Evolutionary conservation across 2,113 vertebrate species (phyloP), one percentile per base, ranked within the genome.

Genomic region (Chaetops frenatus): DNA sequence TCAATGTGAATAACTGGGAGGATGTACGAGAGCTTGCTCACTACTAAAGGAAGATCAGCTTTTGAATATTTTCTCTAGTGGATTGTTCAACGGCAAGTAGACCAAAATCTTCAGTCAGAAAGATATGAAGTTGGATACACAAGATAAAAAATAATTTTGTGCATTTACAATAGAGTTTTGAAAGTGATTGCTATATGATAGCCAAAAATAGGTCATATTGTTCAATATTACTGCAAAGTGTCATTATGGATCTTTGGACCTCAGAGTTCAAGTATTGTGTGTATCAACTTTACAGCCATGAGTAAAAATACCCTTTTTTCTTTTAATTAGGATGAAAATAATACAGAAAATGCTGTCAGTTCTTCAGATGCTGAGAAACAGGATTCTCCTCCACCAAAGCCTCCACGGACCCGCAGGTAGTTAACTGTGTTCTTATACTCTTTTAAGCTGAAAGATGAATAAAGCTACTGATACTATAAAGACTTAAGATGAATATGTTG

Each of bases 371-470:
- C 98, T 74, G 99, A 99, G 48, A 98, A 98, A 94, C 98, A 98
- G 97, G 99, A 99, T 97, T 98, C 98, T 23, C 99, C 99, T 12
- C 99, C 99, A 91, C 99, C 99, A 51, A 99, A 99, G 96, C 99
- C 99, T 73, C 99, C 99, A 54, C 98, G 99, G 80, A 98, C 99
- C 54, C 99, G 99, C 96, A 99, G 99, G 99, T 99, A 98, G 8
- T 58, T 85, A 45, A 79, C 33, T 81, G 3, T 70, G 38, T 36
- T 51, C 16, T 24, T 93, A 31, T 40, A 36, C 6, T 84, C 1
- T 62, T 84, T 66, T 62, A 74, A 81, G 13, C 18, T 77, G 48
- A n/a, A 29, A 85, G n/a, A 35, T 56, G 20, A 82, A 19, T 50
- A 33, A 89, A 87, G 29, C 21, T 61, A 65, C 36, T 74, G 24